phyloP scores from a whole-genome alignment of 2,888 invertebrate genomes.

The Smittia aterrima region DNA sequence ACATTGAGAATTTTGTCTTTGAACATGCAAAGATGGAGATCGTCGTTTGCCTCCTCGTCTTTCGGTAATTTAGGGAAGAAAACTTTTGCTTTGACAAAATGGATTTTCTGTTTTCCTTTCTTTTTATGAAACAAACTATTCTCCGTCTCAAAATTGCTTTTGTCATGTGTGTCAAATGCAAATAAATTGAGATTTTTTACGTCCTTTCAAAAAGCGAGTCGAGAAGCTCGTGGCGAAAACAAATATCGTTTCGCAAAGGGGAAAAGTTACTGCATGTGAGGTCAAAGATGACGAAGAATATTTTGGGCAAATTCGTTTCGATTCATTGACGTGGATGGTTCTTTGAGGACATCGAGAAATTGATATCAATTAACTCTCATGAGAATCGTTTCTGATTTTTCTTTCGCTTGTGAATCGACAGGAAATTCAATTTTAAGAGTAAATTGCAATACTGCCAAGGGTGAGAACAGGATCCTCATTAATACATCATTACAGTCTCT shows the following conservation, averaged over 20 bases:
- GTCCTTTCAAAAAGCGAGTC: not conserved
- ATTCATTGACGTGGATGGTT: not conserved
- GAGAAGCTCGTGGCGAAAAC: constrained; percentile 10
- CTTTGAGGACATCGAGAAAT: constrained; percentile 4
- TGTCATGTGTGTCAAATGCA: constrained; percentile 42
- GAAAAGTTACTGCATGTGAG: constrained; percentile 26
- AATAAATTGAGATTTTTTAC: constrained; percentile 35
- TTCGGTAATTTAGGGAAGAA: constrained; percentile 18
- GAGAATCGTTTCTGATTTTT: constrained; percentile 36
- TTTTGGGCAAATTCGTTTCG: constrained; percentile 14
- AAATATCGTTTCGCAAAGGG: constrained; percentile 10
- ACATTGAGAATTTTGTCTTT: constrained; percentile 13
- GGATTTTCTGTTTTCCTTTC: not conserved
- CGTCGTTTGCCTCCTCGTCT: not conserved
- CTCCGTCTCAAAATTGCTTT: constrained; percentile 24
- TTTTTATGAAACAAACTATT: constrained; percentile 1
- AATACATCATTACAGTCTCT: constrained; percentile 37
- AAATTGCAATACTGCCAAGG: constrained; percentile 27
- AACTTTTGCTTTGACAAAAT: not conserved
- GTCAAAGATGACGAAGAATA: constrained; percentile 34
- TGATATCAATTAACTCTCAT: constrained; percentile 39
- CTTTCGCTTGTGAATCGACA: not conserved
- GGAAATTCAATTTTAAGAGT: constrained; percentile 32
- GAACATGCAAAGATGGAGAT: constrained; percentile 11
- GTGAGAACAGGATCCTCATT: constrained; percentile 19